Conservation (phyloP, 2,797 vertebrate genomes). For the Cygnus olor region DNA sequence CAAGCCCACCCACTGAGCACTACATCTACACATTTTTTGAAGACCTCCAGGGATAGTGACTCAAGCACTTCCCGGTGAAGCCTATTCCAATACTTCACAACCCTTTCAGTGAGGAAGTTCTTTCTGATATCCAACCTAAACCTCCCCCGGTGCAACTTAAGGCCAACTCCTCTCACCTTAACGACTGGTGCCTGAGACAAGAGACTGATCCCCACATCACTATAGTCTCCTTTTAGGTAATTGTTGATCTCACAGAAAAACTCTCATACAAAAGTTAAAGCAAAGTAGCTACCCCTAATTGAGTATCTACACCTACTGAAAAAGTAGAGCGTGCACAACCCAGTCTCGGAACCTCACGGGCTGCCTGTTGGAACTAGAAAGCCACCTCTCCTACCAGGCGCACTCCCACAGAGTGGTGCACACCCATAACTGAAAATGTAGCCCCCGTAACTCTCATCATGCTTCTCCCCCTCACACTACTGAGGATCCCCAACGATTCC, state of each 20-base stretch:
- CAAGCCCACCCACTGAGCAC: too few species aligned
- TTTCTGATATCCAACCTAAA: too few species aligned
- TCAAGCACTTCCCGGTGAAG: too few species aligned
- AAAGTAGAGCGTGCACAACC: not conserved
- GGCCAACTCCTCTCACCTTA: too few species aligned
- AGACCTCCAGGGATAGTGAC: too few species aligned
- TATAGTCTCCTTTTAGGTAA: too few species aligned
- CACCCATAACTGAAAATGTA: rapidly evolving
- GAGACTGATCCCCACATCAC: too few species aligned
- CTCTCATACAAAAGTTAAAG: rapidly evolving
- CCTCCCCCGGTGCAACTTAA: too few species aligned
- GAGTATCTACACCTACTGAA: not conserved
- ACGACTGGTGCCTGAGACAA: too few species aligned
- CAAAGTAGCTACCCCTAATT: not conserved
- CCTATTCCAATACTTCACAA: too few species aligned
- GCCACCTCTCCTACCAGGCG: not conserved
- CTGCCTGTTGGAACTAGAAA: not conserved
- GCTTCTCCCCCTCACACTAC: not conserved
- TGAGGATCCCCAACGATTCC: not conserved
- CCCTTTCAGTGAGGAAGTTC: too few species aligned
- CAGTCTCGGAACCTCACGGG: not conserved
- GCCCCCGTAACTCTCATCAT: rapidly evolving
- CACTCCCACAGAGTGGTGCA: not conserved
- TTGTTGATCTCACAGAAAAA: not conserved
- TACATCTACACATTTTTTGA: too few species aligned